Percentiles rank a stretch among this genome's conserved stretches.
These are phyloP conservation scores for Somateria mollissima DNA, from an alignment of 2,797 vertebrate species.

Conservation along the genomic window DNA sequence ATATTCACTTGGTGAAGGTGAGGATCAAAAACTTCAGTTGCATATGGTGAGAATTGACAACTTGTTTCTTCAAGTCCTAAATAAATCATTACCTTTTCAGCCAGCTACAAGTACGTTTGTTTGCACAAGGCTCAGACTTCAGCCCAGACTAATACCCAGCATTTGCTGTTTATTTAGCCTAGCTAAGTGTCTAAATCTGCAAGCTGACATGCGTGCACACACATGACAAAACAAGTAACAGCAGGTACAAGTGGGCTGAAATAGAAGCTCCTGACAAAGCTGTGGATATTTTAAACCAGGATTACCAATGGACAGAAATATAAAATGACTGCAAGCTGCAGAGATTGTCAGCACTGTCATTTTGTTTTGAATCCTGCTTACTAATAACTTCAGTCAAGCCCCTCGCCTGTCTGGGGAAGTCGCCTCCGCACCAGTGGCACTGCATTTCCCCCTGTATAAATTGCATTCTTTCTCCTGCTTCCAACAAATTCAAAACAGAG, in stretches of 20 bases:
- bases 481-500: constrained; percentile 76
- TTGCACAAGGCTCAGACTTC: constrained; percentile 5
- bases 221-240: background rate
- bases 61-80: background rate
- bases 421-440: constrained; percentile 42
- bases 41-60: background rate
- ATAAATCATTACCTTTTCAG: background rate
- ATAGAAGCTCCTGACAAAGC: background rate
- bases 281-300: background rate
- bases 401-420: background rate
- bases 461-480: constrained; percentile 73
- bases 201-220: rapidly evolving
- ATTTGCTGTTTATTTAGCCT: background rate
- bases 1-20: background rate
- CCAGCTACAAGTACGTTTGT: background rate
- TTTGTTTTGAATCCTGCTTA: background rate
- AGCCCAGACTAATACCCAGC: background rate
- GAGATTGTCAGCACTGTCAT: background rate
- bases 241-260: background rate
- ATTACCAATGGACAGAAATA: background rate
- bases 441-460: constrained; percentile 57
- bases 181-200: background rate
- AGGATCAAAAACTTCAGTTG: background rate
- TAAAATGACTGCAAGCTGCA: background rate
- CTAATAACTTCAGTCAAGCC: constrained; percentile 7